phyloP scores from a whole-genome alignment of 2,113 vertebrate genomes.

The Dolichallabes microphthalmus region DNA sequence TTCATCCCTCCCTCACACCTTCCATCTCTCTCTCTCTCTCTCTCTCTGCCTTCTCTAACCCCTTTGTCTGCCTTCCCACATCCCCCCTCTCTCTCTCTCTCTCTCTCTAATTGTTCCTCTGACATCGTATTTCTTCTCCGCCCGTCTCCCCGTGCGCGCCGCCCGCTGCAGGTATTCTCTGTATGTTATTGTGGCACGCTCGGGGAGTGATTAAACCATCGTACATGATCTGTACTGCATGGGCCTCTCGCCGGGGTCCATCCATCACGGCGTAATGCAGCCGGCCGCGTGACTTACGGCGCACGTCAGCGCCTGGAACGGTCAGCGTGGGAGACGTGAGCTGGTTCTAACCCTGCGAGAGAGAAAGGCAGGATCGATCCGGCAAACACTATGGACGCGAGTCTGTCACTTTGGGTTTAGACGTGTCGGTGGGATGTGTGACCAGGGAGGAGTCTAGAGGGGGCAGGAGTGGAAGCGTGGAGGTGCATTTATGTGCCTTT shows the following conservation, averaged over 20 bases:
- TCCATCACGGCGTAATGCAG: slow-evolving; percentile 80
- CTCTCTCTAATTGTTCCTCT: slow-evolving; percentile 41
- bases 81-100: background rate
- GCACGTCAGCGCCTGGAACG: slow-evolving; percentile 65
- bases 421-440: background rate
- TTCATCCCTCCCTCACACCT: slow-evolving; percentile 51
- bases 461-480: background rate
- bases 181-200: slow-evolving; percentile 72
- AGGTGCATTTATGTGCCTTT: background rate
- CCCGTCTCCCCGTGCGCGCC: background rate
- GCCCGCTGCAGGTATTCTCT: slow-evolving; percentile 69
- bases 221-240: slow-evolving; percentile 75
- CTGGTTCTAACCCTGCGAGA: slow-evolving; percentile 23
- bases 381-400: background rate
- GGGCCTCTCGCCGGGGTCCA: slow-evolving; percentile 78
- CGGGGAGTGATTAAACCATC: slow-evolving; percentile 78
- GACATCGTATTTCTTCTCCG: slow-evolving; percentile 37
- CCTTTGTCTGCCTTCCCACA: slow-evolving; percentile 42
- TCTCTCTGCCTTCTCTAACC: slow-evolving; percentile 52
- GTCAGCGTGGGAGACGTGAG: background rate
- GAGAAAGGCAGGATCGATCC: slow-evolving; percentile 30
- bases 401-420: slow-evolving; percentile 31
- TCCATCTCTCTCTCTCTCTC: slow-evolving; percentile 45
- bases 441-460: background rate
- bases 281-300: slow-evolving; percentile 76